A percentile compares a stretch with the other conserved stretches of the same genome.
These are phyloP conservation scores for Ethmia dodecea DNA, from an alignment of 2,888 invertebrate genomes.

Conservation along the genomic window DNA sequence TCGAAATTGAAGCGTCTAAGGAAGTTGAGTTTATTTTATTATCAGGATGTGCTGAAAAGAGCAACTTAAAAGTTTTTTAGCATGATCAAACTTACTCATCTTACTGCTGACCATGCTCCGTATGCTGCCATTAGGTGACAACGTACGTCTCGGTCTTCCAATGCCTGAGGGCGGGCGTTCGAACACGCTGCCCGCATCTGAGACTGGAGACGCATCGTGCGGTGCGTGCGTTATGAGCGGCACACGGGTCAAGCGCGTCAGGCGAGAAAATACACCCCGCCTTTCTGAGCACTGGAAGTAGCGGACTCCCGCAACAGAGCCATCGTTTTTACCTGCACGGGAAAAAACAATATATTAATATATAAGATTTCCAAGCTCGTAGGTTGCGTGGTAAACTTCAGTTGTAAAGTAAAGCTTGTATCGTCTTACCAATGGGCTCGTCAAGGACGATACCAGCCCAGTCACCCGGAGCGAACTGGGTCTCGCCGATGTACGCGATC, in stretches of 20 bases:
- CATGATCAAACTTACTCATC: slow-evolving; percentile 57
- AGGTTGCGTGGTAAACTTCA: no score
- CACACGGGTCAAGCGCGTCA: slow-evolving; percentile 88
- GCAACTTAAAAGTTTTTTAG: neutral
- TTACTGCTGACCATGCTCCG: slow-evolving; percentile 73
- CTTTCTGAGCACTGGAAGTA: slow-evolving; percentile 97
- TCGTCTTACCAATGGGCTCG: slow-evolving; percentile 90
- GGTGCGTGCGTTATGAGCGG: slow-evolving; percentile 78
- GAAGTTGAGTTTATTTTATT: no score
- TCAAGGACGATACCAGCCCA: slow-evolving; percentile 99
- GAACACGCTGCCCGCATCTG: slow-evolving; percentile 69
- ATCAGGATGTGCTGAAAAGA: no score
- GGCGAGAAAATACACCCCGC: slow-evolving; percentile 94
- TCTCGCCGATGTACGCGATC: slow-evolving; percentile 96
- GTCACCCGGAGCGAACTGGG: slow-evolving; percentile 97
- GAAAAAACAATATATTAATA: no score
- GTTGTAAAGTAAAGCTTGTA: neutral
- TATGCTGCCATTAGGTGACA: slow-evolving; percentile 70
- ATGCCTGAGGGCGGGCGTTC: slow-evolving; percentile 67
- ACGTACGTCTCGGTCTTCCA: slow-evolving; percentile 55
- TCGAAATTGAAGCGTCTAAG: slow-evolving; percentile 71
- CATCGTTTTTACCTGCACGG: slow-evolving; percentile 94
- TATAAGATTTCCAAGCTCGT: no score
- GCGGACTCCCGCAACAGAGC: slow-evolving; percentile 92
- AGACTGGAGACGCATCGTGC: slow-evolving; percentile 67